Evolutionary conservation across 2,888 invertebrate species (phyloP), one percentile per base, ranked within the genome.

Genomic region (Chouioia cunea): DNA sequence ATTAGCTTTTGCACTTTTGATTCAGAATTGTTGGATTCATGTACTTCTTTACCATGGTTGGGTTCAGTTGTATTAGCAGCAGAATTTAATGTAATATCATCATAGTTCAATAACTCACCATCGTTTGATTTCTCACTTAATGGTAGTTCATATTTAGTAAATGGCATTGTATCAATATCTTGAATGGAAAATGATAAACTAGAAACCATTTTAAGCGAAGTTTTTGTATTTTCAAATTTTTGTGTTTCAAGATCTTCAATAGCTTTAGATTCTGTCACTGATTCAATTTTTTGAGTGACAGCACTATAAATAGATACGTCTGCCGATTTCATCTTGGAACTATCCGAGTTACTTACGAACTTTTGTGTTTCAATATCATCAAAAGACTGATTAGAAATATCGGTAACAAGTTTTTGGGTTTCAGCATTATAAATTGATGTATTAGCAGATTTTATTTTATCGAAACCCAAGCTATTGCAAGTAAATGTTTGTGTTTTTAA

Each of bases 351-450:
- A 36, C 10, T 36, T 10, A 36, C 15, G 47, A 57, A 65, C 27
- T 47, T 27, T 18, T 72, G 67, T 10, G 58, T 69, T 52, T 69
- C 63, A 18, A 65, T 14, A 56, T 65, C 48, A n/a, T 44, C 54
- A 23, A 65, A 16, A 44, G 46, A 48, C 58, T 68, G 36, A 46
- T 44, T 53, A 4, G 20, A 10, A 52, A 8, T 16, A 48, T 67
- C 43, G 15, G 6, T 4, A 16, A 36, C 18, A 46, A 48, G 12
- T 36, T 62, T 60, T 63, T 67, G 70, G 14, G 72, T 74, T 23
- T 66, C 54, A 27, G 71, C 69, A 57, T 47, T 64, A 43, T 67
- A 52, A 23, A 75, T 69, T 0, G 65, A 58, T 8, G 43, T 46
- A 62, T 72, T 18, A 6, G n/a, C 22, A 8, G 50, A 68, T 48